Conservation (phyloP, 1,140 invertebrate genomes). For the Drosophila ambigua region DNA sequence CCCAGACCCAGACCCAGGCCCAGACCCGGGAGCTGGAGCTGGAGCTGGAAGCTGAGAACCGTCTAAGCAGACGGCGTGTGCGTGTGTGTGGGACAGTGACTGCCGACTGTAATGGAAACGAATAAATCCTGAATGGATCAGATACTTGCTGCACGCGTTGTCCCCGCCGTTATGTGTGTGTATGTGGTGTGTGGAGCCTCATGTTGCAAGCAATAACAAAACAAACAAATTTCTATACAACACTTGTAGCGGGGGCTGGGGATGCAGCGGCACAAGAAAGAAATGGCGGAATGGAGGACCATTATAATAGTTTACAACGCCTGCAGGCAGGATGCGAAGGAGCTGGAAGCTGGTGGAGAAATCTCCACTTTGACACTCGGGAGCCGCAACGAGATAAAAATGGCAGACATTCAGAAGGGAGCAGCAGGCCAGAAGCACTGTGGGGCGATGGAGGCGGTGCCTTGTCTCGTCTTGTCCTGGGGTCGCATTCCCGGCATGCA, state of each 20-base stretch:
- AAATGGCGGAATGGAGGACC: not conserved
- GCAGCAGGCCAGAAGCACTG: slow-evolving; percentile 5
- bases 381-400: slow-evolving; percentile 69
- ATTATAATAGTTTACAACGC: slow-evolving; percentile 40
- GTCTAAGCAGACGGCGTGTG: not conserved
- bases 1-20: slow-evolving; percentile 18
- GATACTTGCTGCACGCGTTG: slow-evolving; percentile 50
- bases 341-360: slow-evolving; percentile 1
- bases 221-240: slow-evolving; percentile 47
- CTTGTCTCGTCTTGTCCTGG: slow-evolving; percentile 29
- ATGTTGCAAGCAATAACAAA: slow-evolving; percentile 10
- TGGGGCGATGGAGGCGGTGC: slow-evolving; percentile 7
- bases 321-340: slow-evolving; percentile 8
- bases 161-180: slow-evolving; percentile 4
- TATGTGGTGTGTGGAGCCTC: not conserved
- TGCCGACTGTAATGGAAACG: slow-evolving; percentile 41
- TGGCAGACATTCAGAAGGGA: slow-evolving; percentile 25
- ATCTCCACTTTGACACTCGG: slow-evolving; percentile 62
- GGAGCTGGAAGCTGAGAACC: slow-evolving; percentile 1
- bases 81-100: not conserved
- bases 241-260: slow-evolving; percentile 8
- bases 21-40: too few relatives aligned
- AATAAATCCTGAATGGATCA: slow-evolving; percentile 68
- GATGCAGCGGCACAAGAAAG: not conserved
- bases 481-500: slow-evolving; percentile 20